These are phyloP conservation scores for Lithophane socia DNA, from an alignment of 2,888 invertebrate species.

Conservation along the genomic window DNA sequence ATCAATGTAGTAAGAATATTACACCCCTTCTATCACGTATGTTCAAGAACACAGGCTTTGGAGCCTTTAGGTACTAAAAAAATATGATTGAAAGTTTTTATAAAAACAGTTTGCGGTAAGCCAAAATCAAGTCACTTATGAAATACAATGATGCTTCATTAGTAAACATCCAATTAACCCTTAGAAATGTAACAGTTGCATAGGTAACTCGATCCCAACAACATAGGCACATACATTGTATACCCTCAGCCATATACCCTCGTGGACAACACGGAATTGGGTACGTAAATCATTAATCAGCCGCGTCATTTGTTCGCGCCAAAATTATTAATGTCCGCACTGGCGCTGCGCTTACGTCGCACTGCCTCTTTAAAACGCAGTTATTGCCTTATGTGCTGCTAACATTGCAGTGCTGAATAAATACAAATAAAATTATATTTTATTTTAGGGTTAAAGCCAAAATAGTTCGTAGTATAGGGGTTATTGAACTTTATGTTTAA, in stretches of 20 bases:
- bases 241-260: slow-evolving; percentile 64
- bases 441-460: slow-evolving; percentile 28
- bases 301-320: slow-evolving; percentile 88
- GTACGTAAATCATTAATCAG: slow-evolving; percentile 89
- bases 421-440: slow-evolving; percentile 52
- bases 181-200: slow-evolving; percentile 41
- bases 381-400: slow-evolving; percentile 73
- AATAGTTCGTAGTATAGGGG: slow-evolving; percentile 7
- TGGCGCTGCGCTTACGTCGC: slow-evolving; percentile 76
- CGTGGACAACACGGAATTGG: slow-evolving; percentile 84
- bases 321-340: slow-evolving; percentile 87
- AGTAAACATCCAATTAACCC: slow-evolving; percentile 25
- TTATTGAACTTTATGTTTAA: slow-evolving; percentile 13
- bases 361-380: slow-evolving; percentile 84
- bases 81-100: background rate
- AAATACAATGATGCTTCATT: slow-evolving; percentile 8
- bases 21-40: no score
- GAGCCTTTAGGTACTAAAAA: no score
- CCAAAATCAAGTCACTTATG: background rate
- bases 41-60: background rate
- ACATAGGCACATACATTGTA: slow-evolving; percentile 54
- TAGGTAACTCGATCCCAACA: slow-evolving; percentile 36
- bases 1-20: background rate
- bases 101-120: background rate
- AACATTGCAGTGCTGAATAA: slow-evolving; percentile 57